Evolutionary conservation across 2,797 vertebrate species (phyloP).

Genomic region (Malacoctenus gilli): DNA sequence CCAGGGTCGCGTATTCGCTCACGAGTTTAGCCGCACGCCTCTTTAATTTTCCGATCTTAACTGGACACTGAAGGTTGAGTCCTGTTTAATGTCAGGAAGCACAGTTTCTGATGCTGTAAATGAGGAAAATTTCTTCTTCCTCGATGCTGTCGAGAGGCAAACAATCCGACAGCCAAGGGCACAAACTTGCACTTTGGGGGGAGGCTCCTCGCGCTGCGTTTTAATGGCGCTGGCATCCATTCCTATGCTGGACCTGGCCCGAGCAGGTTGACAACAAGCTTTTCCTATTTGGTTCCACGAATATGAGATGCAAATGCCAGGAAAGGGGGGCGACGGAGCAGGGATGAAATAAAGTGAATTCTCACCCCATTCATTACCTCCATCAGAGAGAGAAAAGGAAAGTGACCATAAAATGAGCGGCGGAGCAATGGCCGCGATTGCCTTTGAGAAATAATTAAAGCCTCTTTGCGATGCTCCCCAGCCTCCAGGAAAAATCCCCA

Average conservation of each 20-base stretch:
- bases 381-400: slow-evolving; percentile 54
- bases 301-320: slow-evolving; percentile 58
- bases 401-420: slow-evolving; percentile 65
- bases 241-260: slow-evolving; percentile 37
- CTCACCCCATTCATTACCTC: slow-evolving; percentile 65
- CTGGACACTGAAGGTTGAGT: too few species aligned
- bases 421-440: slow-evolving; percentile 57
- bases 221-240: slow-evolving; percentile 9
- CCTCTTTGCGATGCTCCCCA: slow-evolving; percentile 62
- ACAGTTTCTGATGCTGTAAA: too few species aligned
- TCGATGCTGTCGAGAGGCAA: too few species aligned
- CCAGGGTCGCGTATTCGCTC: too few species aligned
- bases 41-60: too few species aligned
- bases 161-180: slow-evolving; percentile 33
- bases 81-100: slow-evolving; percentile 11
- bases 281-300: slow-evolving; percentile 51
- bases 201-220: slow-evolving; percentile 18
- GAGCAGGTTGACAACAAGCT: slow-evolving; percentile 45
- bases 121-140: background rate
- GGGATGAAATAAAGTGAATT: slow-evolving; percentile 63
- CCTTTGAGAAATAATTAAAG: slow-evolving; percentile 80
- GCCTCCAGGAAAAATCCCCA: slow-evolving; percentile 49
- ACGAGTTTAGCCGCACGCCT: too few species aligned
- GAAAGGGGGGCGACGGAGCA: slow-evolving; percentile 35
- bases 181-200: slow-evolving; percentile 11